These are phyloP conservation scores for Drosophila peninsularis DNA, from an alignment of 2,888 invertebrate species.

Conservation along the genomic window DNA sequence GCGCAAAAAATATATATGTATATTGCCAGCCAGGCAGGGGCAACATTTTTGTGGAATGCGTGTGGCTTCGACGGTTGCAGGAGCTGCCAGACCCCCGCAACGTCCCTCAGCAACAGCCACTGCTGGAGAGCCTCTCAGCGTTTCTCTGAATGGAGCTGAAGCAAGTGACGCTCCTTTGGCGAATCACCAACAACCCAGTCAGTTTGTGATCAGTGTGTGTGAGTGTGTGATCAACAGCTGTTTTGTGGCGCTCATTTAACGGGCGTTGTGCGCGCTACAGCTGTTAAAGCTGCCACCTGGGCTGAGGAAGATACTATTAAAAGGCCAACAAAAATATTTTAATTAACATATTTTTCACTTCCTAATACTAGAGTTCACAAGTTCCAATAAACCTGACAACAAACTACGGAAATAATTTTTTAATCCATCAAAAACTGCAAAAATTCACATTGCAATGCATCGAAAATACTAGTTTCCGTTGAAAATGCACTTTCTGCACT, in stretches of 20 bases:
- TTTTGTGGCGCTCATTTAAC: constrained; percentile 52
- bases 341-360: neutral
- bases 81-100: constrained; percentile 8
- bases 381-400: neutral
- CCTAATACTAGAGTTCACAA: neutral
- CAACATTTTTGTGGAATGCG: constrained; percentile 29
- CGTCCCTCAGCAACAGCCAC: neutral
- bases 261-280: constrained; percentile 53
- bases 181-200: constrained; percentile 39
- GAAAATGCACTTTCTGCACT: neutral
- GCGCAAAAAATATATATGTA: constrained; percentile 18
- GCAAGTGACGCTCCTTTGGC: constrained; percentile 38
- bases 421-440: neutral
- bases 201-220: constrained; percentile 21
- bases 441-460: no score
- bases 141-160: constrained; percentile 47
- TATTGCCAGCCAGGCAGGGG: constrained; percentile 34
- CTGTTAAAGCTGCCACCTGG: constrained; percentile 65
- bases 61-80: constrained; percentile 35
- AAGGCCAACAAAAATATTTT: neutral
- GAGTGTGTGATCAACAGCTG: constrained; percentile 56
- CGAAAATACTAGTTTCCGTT: neutral
- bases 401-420: neutral
- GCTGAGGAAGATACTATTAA: constrained; percentile 16
- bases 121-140: neutral